These are phyloP conservation scores for Perodicticus potto DNA, from an alignment of 2,797 vertebrate species.

Conservation along the genomic window DNA sequence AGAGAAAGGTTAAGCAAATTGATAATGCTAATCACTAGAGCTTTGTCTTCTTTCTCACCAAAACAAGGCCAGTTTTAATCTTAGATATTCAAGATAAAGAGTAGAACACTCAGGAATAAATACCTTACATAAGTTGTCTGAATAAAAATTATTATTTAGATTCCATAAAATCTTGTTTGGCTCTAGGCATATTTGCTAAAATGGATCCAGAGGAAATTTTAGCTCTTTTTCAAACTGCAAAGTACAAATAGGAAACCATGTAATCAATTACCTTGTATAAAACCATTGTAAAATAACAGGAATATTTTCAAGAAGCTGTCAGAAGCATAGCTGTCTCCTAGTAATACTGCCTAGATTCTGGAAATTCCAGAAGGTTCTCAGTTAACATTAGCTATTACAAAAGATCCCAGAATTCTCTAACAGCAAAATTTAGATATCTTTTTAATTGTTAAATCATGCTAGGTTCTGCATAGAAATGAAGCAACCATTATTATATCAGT, in stretches of 20 bases:
- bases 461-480: background rate
- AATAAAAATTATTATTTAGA: background rate
- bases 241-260: background rate
- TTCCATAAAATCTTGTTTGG: background rate
- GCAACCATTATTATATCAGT: background rate
- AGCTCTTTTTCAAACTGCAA: background rate
- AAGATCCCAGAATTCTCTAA: background rate
- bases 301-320: background rate
- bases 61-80: background rate
- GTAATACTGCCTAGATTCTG: background rate
- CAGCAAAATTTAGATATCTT: background rate
- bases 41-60: background rate
- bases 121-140: background rate
- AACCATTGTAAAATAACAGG: background rate
- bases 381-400: background rate
- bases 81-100: background rate
- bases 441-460: background rate
- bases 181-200: background rate
- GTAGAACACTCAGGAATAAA: background rate
- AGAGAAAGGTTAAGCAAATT: background rate
- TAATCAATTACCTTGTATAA: background rate
- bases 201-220: background rate
- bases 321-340: background rate
- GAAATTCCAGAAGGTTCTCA: background rate
- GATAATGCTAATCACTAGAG: background rate